phyloP scores from a whole-genome alignment of 2,113 vertebrate genomes.

The Helogale parvula region DNA sequence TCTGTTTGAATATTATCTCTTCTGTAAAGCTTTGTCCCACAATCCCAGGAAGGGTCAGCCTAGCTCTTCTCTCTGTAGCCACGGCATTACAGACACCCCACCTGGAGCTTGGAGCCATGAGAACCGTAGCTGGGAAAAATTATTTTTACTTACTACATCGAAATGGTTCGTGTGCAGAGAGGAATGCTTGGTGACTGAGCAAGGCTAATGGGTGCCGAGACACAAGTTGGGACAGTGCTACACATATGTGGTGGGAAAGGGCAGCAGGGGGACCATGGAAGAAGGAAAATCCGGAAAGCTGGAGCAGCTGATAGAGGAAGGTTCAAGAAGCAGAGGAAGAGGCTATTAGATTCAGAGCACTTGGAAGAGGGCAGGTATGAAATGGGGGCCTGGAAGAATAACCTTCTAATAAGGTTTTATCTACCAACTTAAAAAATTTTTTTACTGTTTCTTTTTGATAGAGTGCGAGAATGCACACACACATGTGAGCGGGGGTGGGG shows the following conservation, averaged over 20 bases:
- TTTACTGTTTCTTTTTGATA: too few relatives aligned
- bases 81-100: neutral
- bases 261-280: neutral
- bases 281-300: neutral
- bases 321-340: neutral
- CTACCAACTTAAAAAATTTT: neutral
- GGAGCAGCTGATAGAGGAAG: neutral
- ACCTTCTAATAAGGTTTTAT: neutral
- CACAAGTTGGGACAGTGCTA: neutral
- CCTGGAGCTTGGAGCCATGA: neutral
- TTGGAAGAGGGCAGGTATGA: neutral
- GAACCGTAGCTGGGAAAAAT: neutral
- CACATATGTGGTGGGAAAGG: neutral
- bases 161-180: neutral
- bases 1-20: neutral
- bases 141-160: neutral
- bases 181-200: neutral
- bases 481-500: too few relatives aligned
- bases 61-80: neutral
- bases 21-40: neutral
- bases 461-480: too few relatives aligned
- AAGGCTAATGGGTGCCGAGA: neutral
- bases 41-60: neutral
- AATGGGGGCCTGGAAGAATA: neutral
- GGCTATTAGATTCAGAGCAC: neutral